phyloP scores from a whole-genome alignment of 2,888 invertebrate genomes.

The Zygaena filipendulae region DNA sequence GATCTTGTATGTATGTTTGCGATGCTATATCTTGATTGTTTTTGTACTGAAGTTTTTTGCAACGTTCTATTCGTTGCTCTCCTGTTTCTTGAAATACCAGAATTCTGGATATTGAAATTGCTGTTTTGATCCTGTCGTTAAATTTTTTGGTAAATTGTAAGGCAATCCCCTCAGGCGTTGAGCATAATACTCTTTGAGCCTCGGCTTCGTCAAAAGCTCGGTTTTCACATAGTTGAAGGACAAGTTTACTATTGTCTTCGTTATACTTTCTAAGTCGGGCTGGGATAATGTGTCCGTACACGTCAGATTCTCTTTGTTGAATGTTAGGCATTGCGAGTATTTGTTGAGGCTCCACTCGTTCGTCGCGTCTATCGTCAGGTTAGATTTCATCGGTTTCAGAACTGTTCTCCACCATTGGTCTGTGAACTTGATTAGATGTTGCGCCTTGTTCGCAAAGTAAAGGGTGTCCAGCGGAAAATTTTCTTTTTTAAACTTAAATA shows the following conservation, averaged over 20 bases:
- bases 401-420: not conserved
- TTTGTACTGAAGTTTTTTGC: no score
- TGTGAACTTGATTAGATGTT: not conserved
- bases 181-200: constrained; percentile 11
- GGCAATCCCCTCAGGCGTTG: constrained; percentile 16
- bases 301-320: not conserved
- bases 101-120: constrained; percentile 13
- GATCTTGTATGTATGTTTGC: no score
- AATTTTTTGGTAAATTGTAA: constrained; percentile 12
- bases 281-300: no score
- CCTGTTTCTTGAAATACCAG: constrained; percentile 14
- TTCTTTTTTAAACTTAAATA: no score
- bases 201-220: constrained; percentile 15
- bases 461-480: no score
- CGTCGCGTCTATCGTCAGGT: no score
- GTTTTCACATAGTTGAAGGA: constrained; percentile 10
- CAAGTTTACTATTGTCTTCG: constrained; percentile 8
- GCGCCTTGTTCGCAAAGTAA: not conserved
- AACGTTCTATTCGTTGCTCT: constrained; percentile 9
- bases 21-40: no score
- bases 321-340: not conserved
- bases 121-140: constrained; percentile 12
- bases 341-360: no score
- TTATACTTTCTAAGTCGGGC: not conserved
- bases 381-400: not conserved